These are phyloP conservation scores for Xiphophorus maculatus DNA, from an alignment of 2,113 vertebrate genomes.

Conservation along the genomic window DNA sequence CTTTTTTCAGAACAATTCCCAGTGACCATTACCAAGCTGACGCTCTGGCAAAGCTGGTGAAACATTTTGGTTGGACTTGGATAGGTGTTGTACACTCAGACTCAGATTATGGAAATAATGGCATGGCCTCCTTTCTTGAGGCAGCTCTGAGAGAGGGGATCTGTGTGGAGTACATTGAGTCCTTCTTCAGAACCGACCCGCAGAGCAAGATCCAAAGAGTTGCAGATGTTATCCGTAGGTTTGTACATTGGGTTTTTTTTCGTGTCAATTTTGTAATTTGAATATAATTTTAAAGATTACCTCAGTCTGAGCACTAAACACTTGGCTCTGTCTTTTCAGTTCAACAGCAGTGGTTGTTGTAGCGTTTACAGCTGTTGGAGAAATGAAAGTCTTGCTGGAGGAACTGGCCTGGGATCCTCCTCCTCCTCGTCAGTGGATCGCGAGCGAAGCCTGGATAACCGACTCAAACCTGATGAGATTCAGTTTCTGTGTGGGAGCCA, in stretches of 20 bases:
- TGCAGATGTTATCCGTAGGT: not conserved
- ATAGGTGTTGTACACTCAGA: not conserved
- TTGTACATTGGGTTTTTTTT: not conserved
- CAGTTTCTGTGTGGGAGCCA: constrained; percentile 52
- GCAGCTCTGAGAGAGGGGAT: not conserved
- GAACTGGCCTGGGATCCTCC: constrained; percentile 54
- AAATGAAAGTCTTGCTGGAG: constrained; percentile 64
- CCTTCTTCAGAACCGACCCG: not conserved
- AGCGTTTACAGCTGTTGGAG: constrained; percentile 62
- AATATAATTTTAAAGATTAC: no score
- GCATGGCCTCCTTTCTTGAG: not conserved
- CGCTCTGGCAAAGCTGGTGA: not conserved
- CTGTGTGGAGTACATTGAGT: not conserved
- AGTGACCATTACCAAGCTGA: not conserved
- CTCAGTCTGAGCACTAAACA: no score
- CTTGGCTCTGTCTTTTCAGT: constrained; percentile 28
- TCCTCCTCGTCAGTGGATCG: constrained; percentile 76
- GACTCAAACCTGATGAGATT: constrained; percentile 51
- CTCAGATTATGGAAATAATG: not conserved
- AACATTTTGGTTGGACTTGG: not conserved
- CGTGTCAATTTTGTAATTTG: no score
- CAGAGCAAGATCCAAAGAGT: not conserved
- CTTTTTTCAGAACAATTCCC: not conserved
- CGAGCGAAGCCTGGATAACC: constrained; percentile 74
- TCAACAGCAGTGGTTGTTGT: constrained; percentile 75